Percentiles rank a stretch among this genome's conserved stretches.
phyloP scores from a whole-genome alignment of 2,797 vertebrate genomes.

The Astyanax mexicanus region DNA sequence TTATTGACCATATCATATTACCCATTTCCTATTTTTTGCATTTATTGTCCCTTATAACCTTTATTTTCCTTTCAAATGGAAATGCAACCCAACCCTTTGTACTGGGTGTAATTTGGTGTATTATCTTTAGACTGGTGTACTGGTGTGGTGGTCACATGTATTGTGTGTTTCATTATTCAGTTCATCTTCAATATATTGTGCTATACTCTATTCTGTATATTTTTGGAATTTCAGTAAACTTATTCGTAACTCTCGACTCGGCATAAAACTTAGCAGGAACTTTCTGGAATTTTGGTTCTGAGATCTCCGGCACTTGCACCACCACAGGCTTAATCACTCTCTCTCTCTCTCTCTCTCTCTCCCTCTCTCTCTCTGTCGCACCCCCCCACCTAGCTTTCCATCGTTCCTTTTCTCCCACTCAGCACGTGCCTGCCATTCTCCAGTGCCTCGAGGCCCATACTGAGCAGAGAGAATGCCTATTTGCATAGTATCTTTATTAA shows the following conservation, averaged over 20 bases:
- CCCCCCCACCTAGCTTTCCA: conserved; percentile 32
- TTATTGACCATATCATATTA: too few species aligned
- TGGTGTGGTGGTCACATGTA: too few species aligned
- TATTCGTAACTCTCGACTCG: background rate
- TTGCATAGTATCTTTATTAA: conserved; percentile 63
- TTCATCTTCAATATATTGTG: background rate
- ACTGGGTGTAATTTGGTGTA: too few species aligned
- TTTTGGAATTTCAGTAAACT: background rate
- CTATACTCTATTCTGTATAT: background rate
- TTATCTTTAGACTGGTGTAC: too few species aligned
- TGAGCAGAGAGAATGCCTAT: conserved; percentile 50
- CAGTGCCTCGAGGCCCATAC: conserved; percentile 28
- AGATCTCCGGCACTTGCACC: background rate
- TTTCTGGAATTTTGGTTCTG: background rate
- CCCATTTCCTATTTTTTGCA: too few species aligned
- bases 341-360: conserved; percentile 13
- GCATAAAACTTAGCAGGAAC: background rate
- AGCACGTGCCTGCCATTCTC: conserved; percentile 53
- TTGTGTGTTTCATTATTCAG: background rate
- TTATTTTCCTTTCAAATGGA: too few species aligned
- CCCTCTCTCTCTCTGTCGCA: conserved; percentile 20
- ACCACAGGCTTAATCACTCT: background rate
- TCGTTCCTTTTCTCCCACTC: conserved; percentile 53
- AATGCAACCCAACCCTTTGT: too few species aligned
- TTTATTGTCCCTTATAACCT: too few species aligned